Evolutionary conservation across 2,888 invertebrate species (phyloP).

Genomic region (Scrobipalpa costella): DNA sequence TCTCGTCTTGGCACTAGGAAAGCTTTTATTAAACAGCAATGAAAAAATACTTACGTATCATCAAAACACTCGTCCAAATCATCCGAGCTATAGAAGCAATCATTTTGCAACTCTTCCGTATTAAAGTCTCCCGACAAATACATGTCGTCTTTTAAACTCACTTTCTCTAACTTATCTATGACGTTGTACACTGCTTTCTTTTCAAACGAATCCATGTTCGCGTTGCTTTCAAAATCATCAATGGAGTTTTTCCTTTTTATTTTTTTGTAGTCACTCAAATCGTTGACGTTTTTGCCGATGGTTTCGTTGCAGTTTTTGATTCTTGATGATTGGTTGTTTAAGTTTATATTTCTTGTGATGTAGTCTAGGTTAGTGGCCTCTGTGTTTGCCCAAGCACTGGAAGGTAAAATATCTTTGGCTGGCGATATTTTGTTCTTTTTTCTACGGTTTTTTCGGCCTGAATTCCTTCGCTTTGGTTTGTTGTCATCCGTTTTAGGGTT

Average conservation of each 20-base stretch:
- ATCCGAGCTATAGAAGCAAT: slow-evolving; percentile 62
- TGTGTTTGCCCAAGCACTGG: slow-evolving; percentile 32
- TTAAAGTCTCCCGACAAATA: slow-evolving; percentile 65
- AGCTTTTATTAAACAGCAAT: too few species aligned
- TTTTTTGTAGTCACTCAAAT: slow-evolving; percentile 47
- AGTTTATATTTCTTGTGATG: not conserved
- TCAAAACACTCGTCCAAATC: slow-evolving; percentile 63
- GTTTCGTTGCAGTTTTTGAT: slow-evolving; percentile 50
- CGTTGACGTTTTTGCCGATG: slow-evolving; percentile 68
- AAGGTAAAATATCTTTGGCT: slow-evolving; percentile 45
- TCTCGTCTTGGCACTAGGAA: too few species aligned
- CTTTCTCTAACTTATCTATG: slow-evolving; percentile 67
- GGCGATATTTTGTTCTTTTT: slow-evolving; percentile 67
- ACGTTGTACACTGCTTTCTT: slow-evolving; percentile 53
- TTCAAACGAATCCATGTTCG: slow-evolving; percentile 34
- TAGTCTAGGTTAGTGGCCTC: not conserved
- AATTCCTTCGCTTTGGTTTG: slow-evolving; percentile 61
- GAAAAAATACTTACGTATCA: slow-evolving; percentile 59
- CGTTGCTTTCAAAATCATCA: slow-evolving; percentile 31
- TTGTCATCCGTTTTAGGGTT: slow-evolving; percentile 51
- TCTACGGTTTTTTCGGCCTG: slow-evolving; percentile 60
- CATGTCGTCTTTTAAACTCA: slow-evolving; percentile 65
- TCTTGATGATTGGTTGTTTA: slow-evolving; percentile 29
- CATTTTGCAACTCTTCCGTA: slow-evolving; percentile 61
- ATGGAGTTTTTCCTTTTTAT: slow-evolving; percentile 39